These are phyloP conservation scores for Pristis pectinata DNA, from an alignment of 2,797 vertebrate genomes.

Conservation along the genomic window DNA sequence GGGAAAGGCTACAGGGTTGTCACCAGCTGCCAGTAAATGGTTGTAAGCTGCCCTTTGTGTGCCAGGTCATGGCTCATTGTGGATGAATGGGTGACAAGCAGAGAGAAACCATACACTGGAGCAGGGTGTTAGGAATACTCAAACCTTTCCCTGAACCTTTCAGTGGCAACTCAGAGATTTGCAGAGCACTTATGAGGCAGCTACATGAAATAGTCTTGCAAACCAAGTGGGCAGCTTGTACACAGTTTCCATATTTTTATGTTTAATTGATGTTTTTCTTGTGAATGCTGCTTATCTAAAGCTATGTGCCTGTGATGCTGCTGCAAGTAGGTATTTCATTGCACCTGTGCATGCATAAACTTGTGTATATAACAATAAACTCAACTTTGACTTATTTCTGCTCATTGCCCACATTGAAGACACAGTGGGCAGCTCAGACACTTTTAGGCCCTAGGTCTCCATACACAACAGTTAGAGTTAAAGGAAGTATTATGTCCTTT, in stretches of 20 bases:
- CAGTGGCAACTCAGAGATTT: not conserved
- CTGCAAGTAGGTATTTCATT: no score
- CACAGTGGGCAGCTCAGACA: not conserved
- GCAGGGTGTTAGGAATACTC: not conserved
- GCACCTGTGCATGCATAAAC: no score
- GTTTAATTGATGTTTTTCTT: no score
- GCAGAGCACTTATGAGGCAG: not conserved
- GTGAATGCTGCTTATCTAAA: no score
- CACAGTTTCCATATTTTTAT: not conserved
- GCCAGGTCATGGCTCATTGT: not conserved
- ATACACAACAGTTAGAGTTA: not conserved
- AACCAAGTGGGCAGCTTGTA: not conserved
- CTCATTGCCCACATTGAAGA: not conserved
- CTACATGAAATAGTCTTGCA: not conserved
- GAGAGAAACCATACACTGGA: not conserved
- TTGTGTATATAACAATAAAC: no score
- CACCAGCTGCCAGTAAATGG: not conserved
- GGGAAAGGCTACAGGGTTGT: not conserved
- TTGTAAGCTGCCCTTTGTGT: not conserved
- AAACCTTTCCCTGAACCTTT: not conserved
- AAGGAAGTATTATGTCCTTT: not conserved
- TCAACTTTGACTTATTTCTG: not conserved
- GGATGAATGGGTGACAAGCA: not conserved
- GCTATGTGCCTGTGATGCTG: no score
- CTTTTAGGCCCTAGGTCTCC: not conserved